Evolutionary conservation across 2,888 invertebrate species (phyloP).

Genomic region (Argyra leucocephala): DNA sequence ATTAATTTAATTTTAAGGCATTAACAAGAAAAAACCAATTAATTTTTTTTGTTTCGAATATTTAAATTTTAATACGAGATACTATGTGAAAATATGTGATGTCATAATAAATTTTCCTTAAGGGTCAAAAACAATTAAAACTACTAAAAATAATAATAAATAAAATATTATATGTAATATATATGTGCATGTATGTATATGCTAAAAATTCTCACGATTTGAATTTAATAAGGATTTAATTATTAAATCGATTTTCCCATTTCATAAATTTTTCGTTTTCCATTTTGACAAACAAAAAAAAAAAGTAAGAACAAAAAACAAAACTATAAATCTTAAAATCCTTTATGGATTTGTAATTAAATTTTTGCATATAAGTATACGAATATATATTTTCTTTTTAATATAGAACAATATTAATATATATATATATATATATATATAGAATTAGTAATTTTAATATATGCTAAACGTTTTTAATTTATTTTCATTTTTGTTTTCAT

Average conservation of each 20-base stretch:
- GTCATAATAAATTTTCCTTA: too few relatives aligned
- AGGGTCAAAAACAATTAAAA: too few relatives aligned
- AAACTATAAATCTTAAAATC: neutral
- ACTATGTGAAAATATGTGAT: too few relatives aligned
- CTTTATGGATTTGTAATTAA: constrained; percentile 6
- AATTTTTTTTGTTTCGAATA: too few relatives aligned
- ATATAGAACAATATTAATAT: neutral
- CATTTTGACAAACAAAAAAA: neutral
- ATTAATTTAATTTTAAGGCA: too few relatives aligned
- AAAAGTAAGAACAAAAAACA: neutral
- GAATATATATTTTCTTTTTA: neutral
- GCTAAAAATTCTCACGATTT: neutral
- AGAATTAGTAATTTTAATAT: neutral
- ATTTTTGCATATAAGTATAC: neutral
- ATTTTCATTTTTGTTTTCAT: constrained; percentile 7
- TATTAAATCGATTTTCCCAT: constrained; percentile 6
- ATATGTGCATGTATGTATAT: too few relatives aligned
- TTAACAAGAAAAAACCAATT: too few relatives aligned
- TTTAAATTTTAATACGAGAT: too few relatives aligned
- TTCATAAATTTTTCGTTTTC: neutral
- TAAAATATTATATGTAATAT: too few relatives aligned
- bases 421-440: too few relatives aligned
- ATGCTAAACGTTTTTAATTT: neutral
- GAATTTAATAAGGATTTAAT: constrained; percentile 3
- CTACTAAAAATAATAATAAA: too few relatives aligned